Evolutionary conservation across 1,140 invertebrate species (phyloP), one percentile per base, ranked within the genome.

Genomic region (Papilio dardanus): DNA sequence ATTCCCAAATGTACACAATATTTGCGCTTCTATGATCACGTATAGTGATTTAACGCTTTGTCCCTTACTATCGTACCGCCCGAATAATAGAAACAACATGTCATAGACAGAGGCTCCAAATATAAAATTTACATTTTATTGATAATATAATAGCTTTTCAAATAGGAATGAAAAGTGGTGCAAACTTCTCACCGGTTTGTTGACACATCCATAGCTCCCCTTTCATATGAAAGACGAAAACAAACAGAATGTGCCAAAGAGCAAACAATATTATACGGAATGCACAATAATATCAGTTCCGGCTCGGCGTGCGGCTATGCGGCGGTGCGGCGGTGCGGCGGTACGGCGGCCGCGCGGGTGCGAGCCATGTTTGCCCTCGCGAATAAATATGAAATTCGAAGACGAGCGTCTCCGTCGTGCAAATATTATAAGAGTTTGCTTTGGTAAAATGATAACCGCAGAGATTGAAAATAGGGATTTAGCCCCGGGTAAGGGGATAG

Each of bases 241-340:
- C 91, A 93, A 93, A 93, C 89, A 93, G 89, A 92, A 93, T 92
- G 92, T 93, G 92, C 85, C 91, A 93, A 93, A 92, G 88, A 92
- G 91, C 89, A 93, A 93, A 93, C 92, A 93, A 93, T 93, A 93
- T 93, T 93, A 93, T 93, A 92, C 92, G 90, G 90, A 92, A 92
- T 93, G 92, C 92, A 93, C 92, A 93, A 93, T 92, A 93, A 93
- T 93, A 93, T 93, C 90, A 92, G 88, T 93, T 92, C 92, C 90
- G 90, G 82, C 82, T 85, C 79, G 82, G 82, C 79, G 84, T 85
- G 88, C 79, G 83, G 42, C 42, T n/a, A n/a, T n/a, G n/a, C n/a
- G n/a, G n/a, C n/a, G n/a, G 21, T 54, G 50, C 50, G 50, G 46
- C 46, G 46, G n/a, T 50, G 46, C 46, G 46, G 46, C n/a, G 46